phyloP scores from a whole-genome alignment of 2,888 invertebrate genomes.

The Drosophila macrospina region DNA sequence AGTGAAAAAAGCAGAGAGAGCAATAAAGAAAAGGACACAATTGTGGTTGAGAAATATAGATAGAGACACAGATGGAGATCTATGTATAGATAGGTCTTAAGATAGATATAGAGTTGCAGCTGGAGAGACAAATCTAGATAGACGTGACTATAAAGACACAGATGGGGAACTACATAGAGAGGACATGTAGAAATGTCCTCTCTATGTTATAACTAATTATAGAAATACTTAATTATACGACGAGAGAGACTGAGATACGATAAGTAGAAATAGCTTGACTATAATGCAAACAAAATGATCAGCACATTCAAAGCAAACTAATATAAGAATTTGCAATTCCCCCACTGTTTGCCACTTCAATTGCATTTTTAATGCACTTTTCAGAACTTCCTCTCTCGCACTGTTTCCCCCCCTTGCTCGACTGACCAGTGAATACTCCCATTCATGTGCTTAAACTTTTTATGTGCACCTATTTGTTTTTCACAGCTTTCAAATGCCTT shows the following conservation, averaged over 20 bases:
- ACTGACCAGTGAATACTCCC: slow-evolving; percentile 49
- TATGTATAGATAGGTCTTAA: background rate
- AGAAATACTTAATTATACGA: too few species aligned
- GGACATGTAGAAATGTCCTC: too few species aligned
- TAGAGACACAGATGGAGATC: background rate
- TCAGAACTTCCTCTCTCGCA: background rate
- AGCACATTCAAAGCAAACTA: background rate
- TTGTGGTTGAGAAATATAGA: background rate
- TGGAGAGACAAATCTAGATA: background rate
- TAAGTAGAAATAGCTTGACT: too few species aligned
- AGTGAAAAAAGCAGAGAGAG: background rate
- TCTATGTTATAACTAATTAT: too few species aligned
- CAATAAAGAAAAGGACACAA: background rate
- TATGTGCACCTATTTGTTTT: slow-evolving; percentile 62
- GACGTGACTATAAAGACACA: background rate
- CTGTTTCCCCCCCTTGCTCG: background rate
- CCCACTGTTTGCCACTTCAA: slow-evolving; percentile 22
- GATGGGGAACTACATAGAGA: too few species aligned
- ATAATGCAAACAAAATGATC: slow-evolving; percentile 1
- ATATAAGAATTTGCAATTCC: slow-evolving; percentile 9
- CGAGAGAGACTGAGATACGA: background rate
- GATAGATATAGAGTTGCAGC: background rate
- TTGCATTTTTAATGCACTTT: slow-evolving; percentile 30
- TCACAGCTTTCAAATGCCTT: slow-evolving; percentile 42
- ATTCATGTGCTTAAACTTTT: slow-evolving; percentile 65